Evolutionary conservation across 2,888 invertebrate species (phyloP).

Genomic region (Cosmorhoe ocellata): DNA sequence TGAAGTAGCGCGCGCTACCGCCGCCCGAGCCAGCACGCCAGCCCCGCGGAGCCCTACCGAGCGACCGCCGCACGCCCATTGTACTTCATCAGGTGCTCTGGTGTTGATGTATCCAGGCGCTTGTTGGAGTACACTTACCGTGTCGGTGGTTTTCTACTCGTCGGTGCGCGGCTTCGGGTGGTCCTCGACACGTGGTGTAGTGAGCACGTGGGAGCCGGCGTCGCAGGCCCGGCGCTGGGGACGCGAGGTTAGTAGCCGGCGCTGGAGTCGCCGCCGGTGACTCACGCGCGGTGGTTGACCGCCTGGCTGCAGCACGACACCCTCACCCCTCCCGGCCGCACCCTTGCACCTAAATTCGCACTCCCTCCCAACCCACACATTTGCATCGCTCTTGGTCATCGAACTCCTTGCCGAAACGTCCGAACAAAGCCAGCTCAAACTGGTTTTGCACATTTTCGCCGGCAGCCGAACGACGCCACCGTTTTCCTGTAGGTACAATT

Average conservation of each 20-base stretch:
- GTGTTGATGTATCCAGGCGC: slow-evolving; percentile 95
- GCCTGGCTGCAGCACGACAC: slow-evolving; percentile 44
- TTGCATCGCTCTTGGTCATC: slow-evolving; percentile 78
- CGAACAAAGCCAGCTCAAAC: slow-evolving; percentile 74
- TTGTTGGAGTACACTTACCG: slow-evolving; percentile 99
- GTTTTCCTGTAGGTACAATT: slow-evolving; percentile 58
- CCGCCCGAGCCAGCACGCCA: slow-evolving; percentile 62
- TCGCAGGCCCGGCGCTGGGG: neutral
- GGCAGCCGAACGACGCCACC: slow-evolving; percentile 48
- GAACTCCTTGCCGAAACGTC: slow-evolving; percentile 71
- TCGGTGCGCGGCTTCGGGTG: slow-evolving; percentile 32
- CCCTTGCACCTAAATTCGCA: slow-evolving; percentile 69
- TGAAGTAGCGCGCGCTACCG: slow-evolving; percentile 98
- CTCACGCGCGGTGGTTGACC: slow-evolving; percentile 72
- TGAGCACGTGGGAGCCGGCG: slow-evolving; percentile 49
- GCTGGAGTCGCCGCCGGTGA: slow-evolving; percentile 53
- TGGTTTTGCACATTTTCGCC: slow-evolving; percentile 74
- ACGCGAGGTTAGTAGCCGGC: slow-evolving; percentile 46
- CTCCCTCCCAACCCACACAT: slow-evolving; percentile 50
- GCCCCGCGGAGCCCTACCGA: slow-evolving; percentile 32
- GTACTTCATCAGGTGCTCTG: slow-evolving; percentile 99
- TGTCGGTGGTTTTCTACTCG: slow-evolving; percentile 84
- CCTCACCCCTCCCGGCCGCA: slow-evolving; percentile 55
- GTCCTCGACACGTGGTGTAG: slow-evolving; percentile 37
- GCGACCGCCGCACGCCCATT: slow-evolving; percentile 95